Evolutionary conservation across 2,888 invertebrate species (phyloP), one percentile per base, ranked within the genome.

Genomic region (Ophonus ardosiacus): DNA sequence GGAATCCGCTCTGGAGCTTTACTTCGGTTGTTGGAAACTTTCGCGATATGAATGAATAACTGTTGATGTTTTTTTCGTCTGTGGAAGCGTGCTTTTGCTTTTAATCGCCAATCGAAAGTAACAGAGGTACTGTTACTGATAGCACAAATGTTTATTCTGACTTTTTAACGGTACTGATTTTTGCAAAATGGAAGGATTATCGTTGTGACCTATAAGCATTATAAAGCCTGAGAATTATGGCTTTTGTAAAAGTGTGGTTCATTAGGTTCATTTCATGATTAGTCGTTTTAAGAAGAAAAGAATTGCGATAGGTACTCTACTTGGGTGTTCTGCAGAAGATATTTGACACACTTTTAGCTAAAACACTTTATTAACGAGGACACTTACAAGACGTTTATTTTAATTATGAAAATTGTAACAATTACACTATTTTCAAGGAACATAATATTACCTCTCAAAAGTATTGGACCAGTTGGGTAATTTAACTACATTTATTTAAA

Each of bases 71-170:
- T 74, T 74, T 74, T 51, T 63, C 13, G 63, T 63, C 63, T 74
- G 71, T 8, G 24, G 8, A 40, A 74, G 40, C 71, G 71, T 74
- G 71, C 40, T 74, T 74, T 74, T 74, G 71, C 71, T 74, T 74
- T 74, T 74, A 74, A 74, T 74, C 71, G 43, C 43, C 43, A 74
- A 74, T 74, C 71, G 71, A 74, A 74, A 74, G 71, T 74, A 43
- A 43, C 43, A 7, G 24, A 74, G 15, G 71, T 74, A 74, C 71
- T 43, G 71, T 74, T 74, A 74, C 8, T 74, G 71, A 43, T 43
- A 43, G 43, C 43, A 43, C 40, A 68, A 68, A 74, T 74, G 71
- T 43, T 74, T 15, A 74, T 74, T 40, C 40, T 74, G n/a, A 51
- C 40, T 74, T 43, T 40, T 43, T 40, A 74, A 74, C 71, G 71